phyloP scores from a whole-genome alignment of 2,113 vertebrate species.

The Podilymbus podiceps region DNA sequence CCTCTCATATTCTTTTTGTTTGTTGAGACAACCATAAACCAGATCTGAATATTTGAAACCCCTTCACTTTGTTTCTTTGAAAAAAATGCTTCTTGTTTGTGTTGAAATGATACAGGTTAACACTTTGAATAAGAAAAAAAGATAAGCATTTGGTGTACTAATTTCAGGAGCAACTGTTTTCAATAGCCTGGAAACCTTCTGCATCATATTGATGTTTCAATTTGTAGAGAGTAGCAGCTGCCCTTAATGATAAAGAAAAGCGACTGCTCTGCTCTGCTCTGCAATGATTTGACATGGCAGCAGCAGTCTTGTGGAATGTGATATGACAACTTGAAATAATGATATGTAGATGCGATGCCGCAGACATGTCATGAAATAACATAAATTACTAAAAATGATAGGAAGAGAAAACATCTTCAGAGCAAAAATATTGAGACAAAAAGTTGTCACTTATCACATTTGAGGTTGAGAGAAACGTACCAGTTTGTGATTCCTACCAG shows the following conservation, averaged over 20 bases:
- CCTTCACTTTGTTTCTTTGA: neutral
- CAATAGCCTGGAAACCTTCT: constrained; percentile 50
- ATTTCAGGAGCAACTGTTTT: constrained; percentile 51
- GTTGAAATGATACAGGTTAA: constrained; percentile 23
- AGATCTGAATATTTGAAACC: neutral
- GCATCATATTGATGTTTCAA: constrained; percentile 62
- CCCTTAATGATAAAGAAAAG: constrained; percentile 64
- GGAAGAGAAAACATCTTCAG: neutral
- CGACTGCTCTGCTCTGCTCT: neutral
- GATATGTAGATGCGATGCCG: constrained; percentile 5
- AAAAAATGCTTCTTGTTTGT: constrained; percentile 24
- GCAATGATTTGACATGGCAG: constrained; percentile 32
- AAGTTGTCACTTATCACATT: neutral
- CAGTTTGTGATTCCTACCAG: neutral
- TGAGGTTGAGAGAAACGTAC: neutral
- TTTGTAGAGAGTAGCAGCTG: constrained; percentile 56
- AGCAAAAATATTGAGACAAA: constrained; percentile 31
- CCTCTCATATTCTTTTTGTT: neutral
- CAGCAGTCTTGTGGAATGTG: constrained; percentile 36
- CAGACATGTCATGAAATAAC: neutral
- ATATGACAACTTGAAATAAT: constrained; percentile 38
- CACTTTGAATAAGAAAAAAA: neutral
- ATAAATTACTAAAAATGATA: constrained; percentile 14
- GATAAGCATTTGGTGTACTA: constrained; percentile 34
- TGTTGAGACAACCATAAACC: neutral